Conservation (phyloP, 1,140 invertebrate genomes). For the Macrosteles quadrilineatus region DNA sequence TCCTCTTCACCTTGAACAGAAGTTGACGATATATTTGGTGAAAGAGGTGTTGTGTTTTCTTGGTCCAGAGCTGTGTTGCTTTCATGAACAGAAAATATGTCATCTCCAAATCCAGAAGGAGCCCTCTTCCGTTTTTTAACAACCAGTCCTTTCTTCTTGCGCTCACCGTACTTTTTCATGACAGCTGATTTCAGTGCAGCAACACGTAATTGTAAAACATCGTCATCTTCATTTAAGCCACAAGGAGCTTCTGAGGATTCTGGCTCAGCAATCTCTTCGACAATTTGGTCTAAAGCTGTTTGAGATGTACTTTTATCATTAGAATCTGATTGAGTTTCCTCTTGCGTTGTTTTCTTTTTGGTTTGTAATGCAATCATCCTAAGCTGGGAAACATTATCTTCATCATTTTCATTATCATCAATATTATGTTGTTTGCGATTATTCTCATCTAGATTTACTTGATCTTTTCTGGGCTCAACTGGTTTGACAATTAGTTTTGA, state of each 20-base stretch:
- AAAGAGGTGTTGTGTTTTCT: too few relatives aligned
- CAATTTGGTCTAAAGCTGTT: background rate
- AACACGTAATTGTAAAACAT: conserved; percentile 1
- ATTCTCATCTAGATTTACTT: background rate
- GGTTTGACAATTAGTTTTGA: too few relatives aligned
- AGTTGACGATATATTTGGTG: background rate
- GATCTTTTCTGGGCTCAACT: too few relatives aligned
- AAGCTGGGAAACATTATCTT: conserved; percentile 11
- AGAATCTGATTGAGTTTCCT: too few relatives aligned
- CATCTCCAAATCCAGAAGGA: background rate
- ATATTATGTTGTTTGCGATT: background rate
- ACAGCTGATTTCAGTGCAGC: conserved; percentile 21
- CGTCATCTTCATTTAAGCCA: conserved; percentile 10
- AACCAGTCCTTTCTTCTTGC: conserved; percentile 1
- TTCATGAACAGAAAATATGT: too few relatives aligned
- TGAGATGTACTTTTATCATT: background rate
- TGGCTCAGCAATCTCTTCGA: background rate
- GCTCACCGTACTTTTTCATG: conserved; percentile 4
- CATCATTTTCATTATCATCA: conserved; percentile 5
- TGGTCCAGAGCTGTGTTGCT: too few relatives aligned
- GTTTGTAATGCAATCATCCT: background rate
- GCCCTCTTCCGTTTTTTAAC: background rate
- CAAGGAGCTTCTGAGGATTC: background rate
- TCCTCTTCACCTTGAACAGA: conserved; percentile 16
- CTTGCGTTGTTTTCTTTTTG: background rate